These are phyloP conservation scores for Saccostrea echinata DNA, from an alignment of 1,140 invertebrate genomes.

Conservation along the genomic window DNA sequence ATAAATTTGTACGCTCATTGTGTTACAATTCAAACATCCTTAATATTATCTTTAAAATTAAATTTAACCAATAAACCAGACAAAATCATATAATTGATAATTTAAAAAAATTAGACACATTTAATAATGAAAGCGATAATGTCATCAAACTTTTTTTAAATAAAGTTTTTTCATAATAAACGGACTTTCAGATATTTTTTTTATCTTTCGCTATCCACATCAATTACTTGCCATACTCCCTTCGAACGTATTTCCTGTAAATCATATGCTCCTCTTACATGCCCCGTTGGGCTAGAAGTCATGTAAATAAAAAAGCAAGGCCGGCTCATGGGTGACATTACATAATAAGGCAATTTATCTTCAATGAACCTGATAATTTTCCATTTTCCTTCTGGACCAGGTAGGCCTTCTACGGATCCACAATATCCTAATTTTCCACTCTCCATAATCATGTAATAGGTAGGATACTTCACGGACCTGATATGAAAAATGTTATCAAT, in stretches of 20 bases:
- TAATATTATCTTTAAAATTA: too few relatives aligned
- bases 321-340: neutral
- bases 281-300: neutral
- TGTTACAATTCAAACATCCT: too few relatives aligned
- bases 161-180: too few relatives aligned
- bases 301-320: neutral
- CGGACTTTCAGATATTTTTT: too few relatives aligned
- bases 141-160: too few relatives aligned
- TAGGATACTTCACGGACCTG: neutral
- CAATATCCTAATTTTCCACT: neutral
- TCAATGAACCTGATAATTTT: neutral
- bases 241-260: neutral
- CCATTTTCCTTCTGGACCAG: neutral
- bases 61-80: too few relatives aligned
- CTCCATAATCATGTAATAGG: neutral
- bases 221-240: neutral
- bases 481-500: neutral
- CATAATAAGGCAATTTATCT: neutral
- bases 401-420: neutral
- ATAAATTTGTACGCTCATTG: too few relatives aligned
- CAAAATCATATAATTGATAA: too few relatives aligned
- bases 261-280: neutral
- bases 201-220: neutral
- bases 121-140: too few relatives aligned
- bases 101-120: too few relatives aligned